phyloP scores from a whole-genome alignment of 2,888 invertebrate genomes.

The Athetis lepigone region DNA sequence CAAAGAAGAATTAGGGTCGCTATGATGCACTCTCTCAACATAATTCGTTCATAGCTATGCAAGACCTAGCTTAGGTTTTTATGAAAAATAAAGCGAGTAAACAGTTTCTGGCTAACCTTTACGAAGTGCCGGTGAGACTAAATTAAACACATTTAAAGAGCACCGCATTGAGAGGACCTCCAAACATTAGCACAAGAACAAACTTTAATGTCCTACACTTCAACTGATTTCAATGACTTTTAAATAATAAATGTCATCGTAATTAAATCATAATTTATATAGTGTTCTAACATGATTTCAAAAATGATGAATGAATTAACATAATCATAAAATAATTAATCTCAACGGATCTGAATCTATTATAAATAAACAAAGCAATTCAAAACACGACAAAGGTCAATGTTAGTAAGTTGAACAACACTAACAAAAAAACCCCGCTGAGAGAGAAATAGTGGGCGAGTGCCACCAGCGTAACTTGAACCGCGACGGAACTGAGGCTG shows the following conservation, averaged over 20 bases:
- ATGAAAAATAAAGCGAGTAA: background rate
- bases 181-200: constrained; percentile 21
- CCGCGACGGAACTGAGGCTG: background rate
- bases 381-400: constrained; percentile 35
- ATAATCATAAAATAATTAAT: too few relatives aligned
- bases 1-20: too few relatives aligned
- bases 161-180: constrained; percentile 5
- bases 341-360: constrained; percentile 22
- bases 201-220: constrained; percentile 1
- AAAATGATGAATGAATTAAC: constrained; percentile 22
- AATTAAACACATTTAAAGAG: constrained; percentile 14
- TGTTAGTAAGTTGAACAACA: constrained; percentile 45
- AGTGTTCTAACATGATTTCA: background rate
- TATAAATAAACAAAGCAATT: constrained; percentile 16
- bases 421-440: constrained; percentile 32
- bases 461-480: constrained; percentile 3
- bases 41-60: background rate
- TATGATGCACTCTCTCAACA: background rate
- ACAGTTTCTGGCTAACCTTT: constrained; percentile 13
- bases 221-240: constrained; percentile 10
- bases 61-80: background rate
- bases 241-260: constrained; percentile 12
- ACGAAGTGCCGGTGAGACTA: background rate
- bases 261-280: constrained; percentile 9
- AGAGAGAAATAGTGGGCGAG: constrained; percentile 31